Percentiles rank a stretch among this genome's conserved stretches.
Evolutionary conservation across 1,140 invertebrate species (phyloP).

Genomic region (Tetragonula clypearis): DNA sequence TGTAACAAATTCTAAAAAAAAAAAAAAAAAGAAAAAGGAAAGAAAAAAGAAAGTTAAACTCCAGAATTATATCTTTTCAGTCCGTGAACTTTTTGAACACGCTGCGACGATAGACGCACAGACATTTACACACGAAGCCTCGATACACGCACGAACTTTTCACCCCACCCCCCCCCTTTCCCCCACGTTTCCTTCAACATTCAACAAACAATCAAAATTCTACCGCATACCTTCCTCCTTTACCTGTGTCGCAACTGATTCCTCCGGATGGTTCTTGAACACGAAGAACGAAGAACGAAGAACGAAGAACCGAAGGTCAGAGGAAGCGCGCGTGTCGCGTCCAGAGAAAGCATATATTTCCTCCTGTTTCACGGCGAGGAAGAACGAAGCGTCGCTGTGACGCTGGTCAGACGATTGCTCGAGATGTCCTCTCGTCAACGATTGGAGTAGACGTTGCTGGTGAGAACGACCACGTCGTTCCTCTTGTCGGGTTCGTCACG

Average conservation of each 20-base stretch:
- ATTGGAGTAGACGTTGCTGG: slow-evolving; percentile 75
- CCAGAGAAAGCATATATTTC: background rate
- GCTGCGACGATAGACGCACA: too few species aligned
- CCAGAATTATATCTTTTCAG: too few species aligned
- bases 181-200: background rate
- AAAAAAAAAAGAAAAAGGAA: too few species aligned
- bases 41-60: too few species aligned
- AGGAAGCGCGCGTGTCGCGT: background rate
- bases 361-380: background rate
- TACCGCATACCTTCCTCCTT: background rate
- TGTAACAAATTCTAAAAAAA: too few species aligned
- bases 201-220: background rate
- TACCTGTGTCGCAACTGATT: background rate
- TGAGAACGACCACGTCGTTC: slow-evolving; percentile 74
- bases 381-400: background rate
- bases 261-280: background rate
- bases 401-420: background rate
- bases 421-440: slow-evolving; percentile 61
- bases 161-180: too few species aligned
- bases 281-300: background rate
- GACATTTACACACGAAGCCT: background rate
- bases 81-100: too few species aligned
- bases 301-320: background rate
- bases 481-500: slow-evolving; percentile 73
- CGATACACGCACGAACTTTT: background rate